Evolutionary conservation across 2,888 invertebrate species (phyloP).

Genomic region (Phalera bucephala): DNA sequence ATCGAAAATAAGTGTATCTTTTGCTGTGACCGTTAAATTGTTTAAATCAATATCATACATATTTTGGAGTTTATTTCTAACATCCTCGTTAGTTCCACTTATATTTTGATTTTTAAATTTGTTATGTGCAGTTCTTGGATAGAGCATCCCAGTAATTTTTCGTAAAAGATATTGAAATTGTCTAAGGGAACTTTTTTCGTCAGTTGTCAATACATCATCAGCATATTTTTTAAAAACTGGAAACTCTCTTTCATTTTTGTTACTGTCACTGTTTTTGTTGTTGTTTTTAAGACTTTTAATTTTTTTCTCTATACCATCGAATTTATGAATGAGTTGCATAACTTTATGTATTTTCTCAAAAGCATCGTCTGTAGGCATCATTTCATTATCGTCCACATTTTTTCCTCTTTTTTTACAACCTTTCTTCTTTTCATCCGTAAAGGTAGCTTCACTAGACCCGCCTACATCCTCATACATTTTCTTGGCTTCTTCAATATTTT

Average conservation of each 20-base stretch:
- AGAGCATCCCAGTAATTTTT: conserved; percentile 60
- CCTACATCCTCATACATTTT: conserved; percentile 17
- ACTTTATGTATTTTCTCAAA: conserved; percentile 57
- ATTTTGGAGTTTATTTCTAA: conserved; percentile 42
- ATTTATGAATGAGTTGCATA: conserved; percentile 56
- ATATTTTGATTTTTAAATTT: conserved; percentile 42
- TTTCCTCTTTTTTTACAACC: conserved; percentile 1
- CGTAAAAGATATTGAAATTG: conserved; percentile 57
- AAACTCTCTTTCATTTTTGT: background rate
- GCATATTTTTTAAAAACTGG: background rate
- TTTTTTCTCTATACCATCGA: conserved; percentile 50
- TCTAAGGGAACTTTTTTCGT: conserved; percentile 45
- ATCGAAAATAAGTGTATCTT: conserved; percentile 65
- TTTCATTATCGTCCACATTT: background rate
- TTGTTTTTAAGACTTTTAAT: conserved; percentile 38
- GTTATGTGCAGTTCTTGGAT: conserved; percentile 48
- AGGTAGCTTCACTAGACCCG: conserved; percentile 2
- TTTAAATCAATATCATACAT: conserved; percentile 44
- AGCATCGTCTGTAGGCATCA: conserved; percentile 36
- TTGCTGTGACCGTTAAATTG: conserved; percentile 46
- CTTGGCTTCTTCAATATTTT: conserved; percentile 43
- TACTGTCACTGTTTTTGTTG: conserved; percentile 5
- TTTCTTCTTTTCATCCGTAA: conserved; percentile 6
- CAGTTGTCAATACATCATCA: conserved; percentile 23
- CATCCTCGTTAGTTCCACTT: conserved; percentile 29